Percentiles rank a stretch among this genome's conserved stretches.
Evolutionary conservation across 2,113 vertebrate genomes (phyloP).

Genomic region (Stegostoma tigrinum): DNA sequence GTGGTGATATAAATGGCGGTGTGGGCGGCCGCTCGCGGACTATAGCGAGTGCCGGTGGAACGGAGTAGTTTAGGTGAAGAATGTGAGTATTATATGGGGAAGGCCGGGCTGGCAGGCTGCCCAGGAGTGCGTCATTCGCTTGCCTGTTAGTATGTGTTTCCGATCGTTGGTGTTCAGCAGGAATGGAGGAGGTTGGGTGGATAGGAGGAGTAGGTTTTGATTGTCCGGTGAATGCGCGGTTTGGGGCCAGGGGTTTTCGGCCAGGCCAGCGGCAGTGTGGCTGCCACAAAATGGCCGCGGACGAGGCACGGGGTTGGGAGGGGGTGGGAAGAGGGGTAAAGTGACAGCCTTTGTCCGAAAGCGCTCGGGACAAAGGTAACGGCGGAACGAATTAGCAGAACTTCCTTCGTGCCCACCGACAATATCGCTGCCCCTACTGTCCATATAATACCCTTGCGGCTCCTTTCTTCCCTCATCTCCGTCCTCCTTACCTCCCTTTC

Average conservation of each 20-base stretch:
- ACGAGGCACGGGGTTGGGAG: too few relatives aligned
- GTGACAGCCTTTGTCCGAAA: not conserved
- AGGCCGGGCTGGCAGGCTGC: too few relatives aligned
- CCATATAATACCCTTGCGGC: too few relatives aligned
- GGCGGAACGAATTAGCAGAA: not conserved
- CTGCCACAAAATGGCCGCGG: constrained; percentile 16
- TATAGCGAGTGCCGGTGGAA: not conserved
- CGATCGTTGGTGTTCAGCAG: too few relatives aligned
- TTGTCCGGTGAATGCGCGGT: not conserved
- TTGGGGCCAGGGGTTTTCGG: not conserved
- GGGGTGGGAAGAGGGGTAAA: too few relatives aligned
- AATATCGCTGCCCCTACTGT: not conserved
- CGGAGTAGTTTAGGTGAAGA: rapidly evolving
- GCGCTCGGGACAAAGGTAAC: not conserved
- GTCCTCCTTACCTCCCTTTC: too few relatives aligned
- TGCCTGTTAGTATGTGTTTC: too few relatives aligned
- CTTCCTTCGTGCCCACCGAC: not conserved
- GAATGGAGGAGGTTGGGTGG: too few relatives aligned
- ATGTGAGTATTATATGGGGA: not conserved
- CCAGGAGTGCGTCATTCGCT: too few relatives aligned
- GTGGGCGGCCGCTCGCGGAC: not conserved
- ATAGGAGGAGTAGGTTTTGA: too few relatives aligned
- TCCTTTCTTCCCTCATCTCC: too few relatives aligned
- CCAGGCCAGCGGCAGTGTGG: not conserved
- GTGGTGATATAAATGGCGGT: not conserved